phyloP scores from a whole-genome alignment of 2,888 invertebrate genomes.

The Drosophila pseudotakahashii region DNA sequence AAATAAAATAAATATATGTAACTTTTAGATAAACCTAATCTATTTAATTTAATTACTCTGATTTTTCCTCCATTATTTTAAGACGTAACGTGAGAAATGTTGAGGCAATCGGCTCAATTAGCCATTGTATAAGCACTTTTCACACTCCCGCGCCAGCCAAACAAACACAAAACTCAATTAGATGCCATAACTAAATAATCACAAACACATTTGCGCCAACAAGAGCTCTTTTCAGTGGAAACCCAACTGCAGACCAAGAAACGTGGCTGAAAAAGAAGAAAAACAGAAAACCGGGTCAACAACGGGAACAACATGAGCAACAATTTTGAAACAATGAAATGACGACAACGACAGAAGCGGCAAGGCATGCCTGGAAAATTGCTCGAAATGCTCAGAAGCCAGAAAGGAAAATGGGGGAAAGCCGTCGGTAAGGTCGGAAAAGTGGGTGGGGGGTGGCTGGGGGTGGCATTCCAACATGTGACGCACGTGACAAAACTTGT shows the following conservation, averaged over 20 bases:
- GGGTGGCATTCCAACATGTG: slow-evolving; percentile 72
- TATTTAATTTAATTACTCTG: no score
- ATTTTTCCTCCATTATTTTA: background rate
- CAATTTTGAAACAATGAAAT: slow-evolving; percentile 73
- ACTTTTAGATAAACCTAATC: no score
- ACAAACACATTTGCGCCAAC: slow-evolving; percentile 76
- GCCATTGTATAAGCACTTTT: slow-evolving; percentile 40
- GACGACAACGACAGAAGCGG: slow-evolving; percentile 55
- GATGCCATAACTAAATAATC: slow-evolving; percentile 78
- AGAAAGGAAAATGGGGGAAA: slow-evolving; percentile 17
- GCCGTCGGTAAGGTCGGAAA: slow-evolving; percentile 1
- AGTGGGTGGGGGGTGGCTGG: background rate
- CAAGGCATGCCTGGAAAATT: slow-evolving; percentile 64
- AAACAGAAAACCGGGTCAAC: slow-evolving; percentile 60
- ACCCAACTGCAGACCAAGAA: slow-evolving; percentile 43
- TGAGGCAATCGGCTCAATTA: slow-evolving; percentile 68
- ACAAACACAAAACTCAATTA: slow-evolving; percentile 72
- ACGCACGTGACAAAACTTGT: slow-evolving; percentile 80
- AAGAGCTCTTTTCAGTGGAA: slow-evolving; percentile 45
- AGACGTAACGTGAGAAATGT: background rate
- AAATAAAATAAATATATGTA: no score
- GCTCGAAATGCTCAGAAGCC: slow-evolving; percentile 66
- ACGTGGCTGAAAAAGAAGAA: slow-evolving; percentile 40
- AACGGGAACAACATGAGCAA: slow-evolving; percentile 48
- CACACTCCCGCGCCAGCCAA: slow-evolving; percentile 20